Conservation (phyloP, 2,113 vertebrate genomes). For the Phainopepla nitens region DNA sequence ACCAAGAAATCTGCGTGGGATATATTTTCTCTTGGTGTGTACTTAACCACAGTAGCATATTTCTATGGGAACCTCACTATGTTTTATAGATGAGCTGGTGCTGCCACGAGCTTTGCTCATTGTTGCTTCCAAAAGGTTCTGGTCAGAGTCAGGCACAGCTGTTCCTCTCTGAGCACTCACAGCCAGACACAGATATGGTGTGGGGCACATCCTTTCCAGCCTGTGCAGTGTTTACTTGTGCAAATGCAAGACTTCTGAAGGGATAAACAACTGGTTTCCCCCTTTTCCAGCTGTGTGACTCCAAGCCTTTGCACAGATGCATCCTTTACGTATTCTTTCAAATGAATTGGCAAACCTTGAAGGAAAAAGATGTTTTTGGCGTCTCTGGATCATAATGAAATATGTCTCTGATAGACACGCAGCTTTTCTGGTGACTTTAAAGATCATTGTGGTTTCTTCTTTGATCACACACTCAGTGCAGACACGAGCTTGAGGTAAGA, state of each 20-base stretch:
- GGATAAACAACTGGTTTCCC: slow-evolving; percentile 17
- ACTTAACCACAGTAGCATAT: background rate
- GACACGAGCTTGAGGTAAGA: slow-evolving; percentile 4
- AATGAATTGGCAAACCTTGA: slow-evolving; percentile 31
- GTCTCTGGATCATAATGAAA: background rate
- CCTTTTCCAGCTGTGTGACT: background rate
- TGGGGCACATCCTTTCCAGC: background rate
- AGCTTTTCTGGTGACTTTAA: background rate
- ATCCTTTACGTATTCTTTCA: background rate
- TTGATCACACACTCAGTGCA: slow-evolving; percentile 1
- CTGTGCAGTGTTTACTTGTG: background rate
- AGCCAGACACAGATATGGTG: background rate
- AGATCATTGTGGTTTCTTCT: background rate
- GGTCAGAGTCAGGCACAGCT: background rate
- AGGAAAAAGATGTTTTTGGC: background rate
- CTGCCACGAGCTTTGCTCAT: background rate
- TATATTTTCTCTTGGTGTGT: background rate
- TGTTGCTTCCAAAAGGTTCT: slow-evolving; percentile 11
- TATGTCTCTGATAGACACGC: background rate
- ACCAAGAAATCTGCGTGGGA: background rate
- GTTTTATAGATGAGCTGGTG: background rate
- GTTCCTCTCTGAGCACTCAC: background rate
- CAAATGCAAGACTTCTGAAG: background rate
- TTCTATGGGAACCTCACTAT: background rate
- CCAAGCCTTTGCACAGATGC: slow-evolving; percentile 12